Percentiles rank a stretch among this genome's conserved stretches.
These are phyloP conservation scores for Sinella curviseta DNA, from an alignment of 1,140 invertebrate genomes.

Conservation along the genomic window DNA sequence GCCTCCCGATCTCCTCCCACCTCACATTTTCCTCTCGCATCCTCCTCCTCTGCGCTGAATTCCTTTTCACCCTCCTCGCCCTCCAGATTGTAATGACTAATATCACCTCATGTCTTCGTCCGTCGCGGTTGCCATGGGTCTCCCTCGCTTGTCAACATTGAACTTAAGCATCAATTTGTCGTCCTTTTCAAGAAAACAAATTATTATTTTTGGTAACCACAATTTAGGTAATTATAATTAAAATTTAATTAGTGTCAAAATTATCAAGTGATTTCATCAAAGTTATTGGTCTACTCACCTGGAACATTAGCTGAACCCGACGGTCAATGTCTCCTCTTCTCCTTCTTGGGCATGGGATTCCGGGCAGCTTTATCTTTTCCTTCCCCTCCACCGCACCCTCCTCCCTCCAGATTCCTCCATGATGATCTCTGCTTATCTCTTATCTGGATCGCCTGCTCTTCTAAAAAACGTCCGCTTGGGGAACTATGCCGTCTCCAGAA, in stretches of 20 bases:
- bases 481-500: no score
- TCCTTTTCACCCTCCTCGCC: background rate
- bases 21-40: slow-evolving; percentile 35
- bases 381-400: no score
- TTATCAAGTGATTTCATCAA: background rate
- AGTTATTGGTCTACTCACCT: slow-evolving; percentile 52
- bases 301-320: slow-evolving; percentile 91
- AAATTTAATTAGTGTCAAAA: background rate
- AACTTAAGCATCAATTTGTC: slow-evolving; percentile 84
- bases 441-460: no score
- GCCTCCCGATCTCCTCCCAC: no score
- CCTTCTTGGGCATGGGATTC: no score
- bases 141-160: slow-evolving; percentile 87
- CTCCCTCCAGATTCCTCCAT: no score
- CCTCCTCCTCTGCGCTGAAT: background rate
- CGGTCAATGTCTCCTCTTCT: slow-evolving; percentile 93
- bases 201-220: no score
- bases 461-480: no score
- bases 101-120: slow-evolving; percentile 83
- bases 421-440: no score
- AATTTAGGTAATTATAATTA: background rate
- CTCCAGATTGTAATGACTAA: slow-evolving; percentile 76
- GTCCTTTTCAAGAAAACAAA: slow-evolving; percentile 61
- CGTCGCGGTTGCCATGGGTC: slow-evolving; percentile 72
- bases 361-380: no score